Percentiles rank a stretch among this genome's conserved stretches.
phyloP scores from a whole-genome alignment of 2,113 vertebrate species.

The Labeo rohita region DNA sequence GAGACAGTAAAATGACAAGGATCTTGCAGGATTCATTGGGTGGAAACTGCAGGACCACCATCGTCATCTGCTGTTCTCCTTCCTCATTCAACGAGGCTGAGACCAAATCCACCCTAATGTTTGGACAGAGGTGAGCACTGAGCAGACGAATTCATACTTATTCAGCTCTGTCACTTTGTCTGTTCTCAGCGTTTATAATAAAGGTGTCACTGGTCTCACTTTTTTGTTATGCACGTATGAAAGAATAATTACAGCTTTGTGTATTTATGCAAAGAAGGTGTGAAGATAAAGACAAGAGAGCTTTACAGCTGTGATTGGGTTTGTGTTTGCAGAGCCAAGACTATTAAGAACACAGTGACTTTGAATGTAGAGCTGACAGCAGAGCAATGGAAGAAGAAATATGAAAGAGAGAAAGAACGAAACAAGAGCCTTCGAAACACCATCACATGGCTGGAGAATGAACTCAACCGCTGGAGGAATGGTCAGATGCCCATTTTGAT shows the following conservation, averaged over 20 bases:
- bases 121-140: constrained; percentile 90
- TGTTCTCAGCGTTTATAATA: not conserved
- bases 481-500: constrained; percentile 72
- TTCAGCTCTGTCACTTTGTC: not conserved
- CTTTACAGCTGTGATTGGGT: not conserved
- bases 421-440: constrained; percentile 92
- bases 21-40: constrained; percentile 97
- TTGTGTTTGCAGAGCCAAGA: constrained; percentile 87
- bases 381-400: constrained; percentile 98
- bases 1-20: constrained; percentile 99
- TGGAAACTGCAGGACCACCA: constrained; percentile 96
- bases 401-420: constrained; percentile 93
- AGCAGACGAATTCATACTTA: not conserved
- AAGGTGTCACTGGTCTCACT: not conserved
- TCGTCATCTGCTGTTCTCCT: constrained; percentile 96
- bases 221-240: not conserved
- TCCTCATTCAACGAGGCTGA: constrained; percentile 94
- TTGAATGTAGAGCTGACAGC: constrained; percentile 96
- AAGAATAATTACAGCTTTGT: not conserved
- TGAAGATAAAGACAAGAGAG: not conserved
- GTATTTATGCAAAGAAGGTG: not conserved
- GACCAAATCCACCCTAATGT: constrained; percentile 94
- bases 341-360: constrained; percentile 97
- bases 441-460: constrained; percentile 95
- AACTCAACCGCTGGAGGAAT: constrained; percentile 94